A percentile compares a stretch with the other conserved stretches of the same genome.
Evolutionary conservation across 2,113 vertebrate species (phyloP).

Genomic region (Pteropus alecto): DNA sequence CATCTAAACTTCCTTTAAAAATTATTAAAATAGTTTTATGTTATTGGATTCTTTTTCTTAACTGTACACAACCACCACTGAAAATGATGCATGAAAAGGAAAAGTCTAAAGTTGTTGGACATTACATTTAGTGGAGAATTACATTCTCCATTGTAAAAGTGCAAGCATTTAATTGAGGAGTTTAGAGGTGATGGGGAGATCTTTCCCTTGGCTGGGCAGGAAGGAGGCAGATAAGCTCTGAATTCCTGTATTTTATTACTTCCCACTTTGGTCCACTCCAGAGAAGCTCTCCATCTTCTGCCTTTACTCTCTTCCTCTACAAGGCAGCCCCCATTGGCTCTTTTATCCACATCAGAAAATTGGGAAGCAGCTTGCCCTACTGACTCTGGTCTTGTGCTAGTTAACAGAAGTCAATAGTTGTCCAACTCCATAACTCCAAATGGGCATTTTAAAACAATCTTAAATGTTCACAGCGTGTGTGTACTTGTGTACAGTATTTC

Average conservation of each 20-base stretch:
- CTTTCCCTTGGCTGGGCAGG: not conserved
- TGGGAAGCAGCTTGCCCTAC: not conserved
- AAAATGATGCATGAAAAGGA: constrained; percentile 1
- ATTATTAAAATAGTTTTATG: constrained; percentile 81
- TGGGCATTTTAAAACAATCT: not conserved
- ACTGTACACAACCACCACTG: constrained; percentile 14
- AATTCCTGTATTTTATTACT: not conserved
- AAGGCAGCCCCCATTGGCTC: not conserved
- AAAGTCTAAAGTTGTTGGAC: not conserved
- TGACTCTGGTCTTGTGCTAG: not conserved
- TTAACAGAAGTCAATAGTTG: not conserved
- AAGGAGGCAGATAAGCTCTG: not conserved
- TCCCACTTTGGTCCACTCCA: not conserved
- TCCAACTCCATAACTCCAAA: not conserved
- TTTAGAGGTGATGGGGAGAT: not conserved
- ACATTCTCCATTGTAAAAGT: not conserved
- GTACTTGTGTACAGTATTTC: no score
- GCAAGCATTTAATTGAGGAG: not conserved
- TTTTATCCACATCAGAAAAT: not conserved
- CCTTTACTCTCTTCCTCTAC: not conserved
- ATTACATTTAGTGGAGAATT: constrained; percentile 38
- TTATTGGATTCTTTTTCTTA: constrained; percentile 67
- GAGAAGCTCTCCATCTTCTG: not conserved
- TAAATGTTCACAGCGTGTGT: not conserved
- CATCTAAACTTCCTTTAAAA: constrained; percentile 82